Evolutionary conservation across 2,113 vertebrate genomes (phyloP).

Genomic region (Sitta europaea): DNA sequence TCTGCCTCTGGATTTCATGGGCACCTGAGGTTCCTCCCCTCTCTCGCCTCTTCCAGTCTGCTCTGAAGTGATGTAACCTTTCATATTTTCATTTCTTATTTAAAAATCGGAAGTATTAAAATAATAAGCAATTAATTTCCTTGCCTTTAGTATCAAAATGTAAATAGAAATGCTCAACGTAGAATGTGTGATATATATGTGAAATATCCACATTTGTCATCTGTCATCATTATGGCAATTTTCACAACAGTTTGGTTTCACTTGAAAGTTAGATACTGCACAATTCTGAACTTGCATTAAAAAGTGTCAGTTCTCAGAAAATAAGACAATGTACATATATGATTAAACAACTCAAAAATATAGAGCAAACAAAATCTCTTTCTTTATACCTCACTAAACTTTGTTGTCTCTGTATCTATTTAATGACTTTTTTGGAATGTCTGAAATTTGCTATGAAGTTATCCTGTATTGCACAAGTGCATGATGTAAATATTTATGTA

Average conservation of each 20-base stretch:
- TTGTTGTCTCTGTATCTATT: neutral
- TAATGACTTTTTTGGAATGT: neutral
- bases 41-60: neutral
- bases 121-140: neutral
- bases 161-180: neutral
- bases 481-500: neutral
- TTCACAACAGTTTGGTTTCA: neutral
- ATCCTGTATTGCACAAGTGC: neutral
- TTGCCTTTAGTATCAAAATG: neutral
- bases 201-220: neutral
- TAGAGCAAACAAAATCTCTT: neutral
- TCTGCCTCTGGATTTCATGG: neutral
- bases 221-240: neutral
- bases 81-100: neutral
- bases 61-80: neutral
- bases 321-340: neutral
- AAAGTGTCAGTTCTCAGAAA: neutral
- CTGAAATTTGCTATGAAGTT: neutral
- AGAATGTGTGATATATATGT: neutral
- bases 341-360: neutral
- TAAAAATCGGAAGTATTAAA: neutral
- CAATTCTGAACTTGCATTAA: neutral
- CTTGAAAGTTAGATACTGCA: neutral
- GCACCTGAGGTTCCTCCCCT: neutral
- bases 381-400: neutral